Base-by-base conservation (phyloP, 2,797 vertebrate genomes). In the Chrysolophus pictus region DNA sequence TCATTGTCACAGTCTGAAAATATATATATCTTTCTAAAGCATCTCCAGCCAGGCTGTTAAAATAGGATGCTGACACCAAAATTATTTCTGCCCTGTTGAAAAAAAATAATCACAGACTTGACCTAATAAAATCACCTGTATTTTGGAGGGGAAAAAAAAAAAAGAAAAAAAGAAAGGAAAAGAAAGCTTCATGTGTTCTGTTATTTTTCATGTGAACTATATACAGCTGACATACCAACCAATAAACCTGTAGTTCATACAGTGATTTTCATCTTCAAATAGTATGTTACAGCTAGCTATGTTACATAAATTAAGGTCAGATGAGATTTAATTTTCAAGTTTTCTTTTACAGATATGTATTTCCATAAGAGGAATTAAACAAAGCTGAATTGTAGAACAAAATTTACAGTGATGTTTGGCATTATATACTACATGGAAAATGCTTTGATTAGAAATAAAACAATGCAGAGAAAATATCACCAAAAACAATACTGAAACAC, bases 261-360 rank as follows among this genome's bases (percentile, higher is more conserved):
- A 73, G 62, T 28, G 88, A 86, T 85, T 94, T 96, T 94, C 49
- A 94, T 87, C 90, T 91, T 93, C 86, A 95, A 89, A 92, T 63
- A 33, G 56, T 44, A 5, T 73, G 47, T 77, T 67, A 75, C 78
- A 77, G 22, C 35, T 69, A 63, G 39, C 15, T 55, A 28, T 51
- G 17, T 62, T 83, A 77, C 47, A 85, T 39, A 81, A 18, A 44
- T 51, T 73, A 90, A 80, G 59, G 88, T 83, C 84, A 87, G 41
- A 53, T n/a, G 55, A 75, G 24, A 80, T 85, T 69, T 82, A 68
- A 90, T 79, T 90, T 95, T 89, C 65, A 64, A 77, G 11, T 85
- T 71, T 87, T 88, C 13, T 90, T 11, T 58, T 74, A 44, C 7
- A 39, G 26, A 18, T 29, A 28, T 3, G 1, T 37, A 5, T 87